A percentile compares a stretch with the other conserved stretches of the same genome.
Conservation (phyloP, 2,888 invertebrate species). For the Melinaea menophilus region DNA sequence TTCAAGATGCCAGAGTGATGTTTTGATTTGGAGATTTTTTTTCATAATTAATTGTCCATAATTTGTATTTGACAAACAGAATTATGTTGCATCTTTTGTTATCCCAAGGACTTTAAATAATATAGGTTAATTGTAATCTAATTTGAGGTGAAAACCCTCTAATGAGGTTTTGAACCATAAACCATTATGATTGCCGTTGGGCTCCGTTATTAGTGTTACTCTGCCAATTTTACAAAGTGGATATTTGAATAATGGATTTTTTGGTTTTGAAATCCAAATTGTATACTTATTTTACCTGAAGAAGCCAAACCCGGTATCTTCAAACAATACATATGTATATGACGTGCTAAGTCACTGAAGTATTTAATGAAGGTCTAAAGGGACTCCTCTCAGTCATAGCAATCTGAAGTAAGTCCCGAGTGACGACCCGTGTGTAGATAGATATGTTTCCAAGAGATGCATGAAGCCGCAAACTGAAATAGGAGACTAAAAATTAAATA, state of each 20-base stretch:
- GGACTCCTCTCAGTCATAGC: conserved; percentile 86
- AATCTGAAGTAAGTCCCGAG: conserved; percentile 89
- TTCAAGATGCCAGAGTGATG: no score
- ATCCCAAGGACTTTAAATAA: conserved; percentile 17
- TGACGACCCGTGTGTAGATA: conserved; percentile 82
- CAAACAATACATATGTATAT: conserved; percentile 87
- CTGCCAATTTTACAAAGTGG: conserved; percentile 16
- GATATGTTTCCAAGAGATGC: conserved; percentile 86
- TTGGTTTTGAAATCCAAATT: conserved; percentile 6
- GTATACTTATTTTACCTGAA: conserved; percentile 79
- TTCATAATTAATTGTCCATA: not conserved
- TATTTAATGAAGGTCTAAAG: conserved; percentile 88
- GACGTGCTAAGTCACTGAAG: conserved; percentile 91
- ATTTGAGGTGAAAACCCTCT: conserved; percentile 23
- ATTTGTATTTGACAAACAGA: not conserved
- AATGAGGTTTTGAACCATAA: conserved; percentile 24
- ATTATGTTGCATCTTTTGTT: conserved; percentile 17
- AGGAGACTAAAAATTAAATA: conserved; percentile 14
- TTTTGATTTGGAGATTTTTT: no score
- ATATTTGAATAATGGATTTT: conserved; percentile 21
- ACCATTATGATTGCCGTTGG: conserved; percentile 26
- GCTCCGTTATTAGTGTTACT: conserved; percentile 20
- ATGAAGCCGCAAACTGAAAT: conserved; percentile 86
- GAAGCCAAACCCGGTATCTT: conserved; percentile 76
- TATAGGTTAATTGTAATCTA: conserved; percentile 22